phyloP scores from a whole-genome alignment of 2,113 vertebrate species.

The Mormyrus iriodes region DNA sequence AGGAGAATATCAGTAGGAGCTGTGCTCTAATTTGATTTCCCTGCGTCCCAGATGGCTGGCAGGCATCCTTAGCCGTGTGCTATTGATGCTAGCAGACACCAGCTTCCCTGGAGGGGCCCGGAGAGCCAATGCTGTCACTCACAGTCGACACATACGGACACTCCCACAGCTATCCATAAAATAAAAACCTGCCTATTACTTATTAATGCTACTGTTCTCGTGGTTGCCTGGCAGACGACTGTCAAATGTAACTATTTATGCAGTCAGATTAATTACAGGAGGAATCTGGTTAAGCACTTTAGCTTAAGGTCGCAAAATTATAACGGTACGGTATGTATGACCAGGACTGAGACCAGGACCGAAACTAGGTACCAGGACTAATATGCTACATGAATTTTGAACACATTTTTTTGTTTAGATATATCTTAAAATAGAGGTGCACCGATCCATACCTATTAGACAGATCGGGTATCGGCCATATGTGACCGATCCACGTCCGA shows the following conservation, averaged over 20 bases:
- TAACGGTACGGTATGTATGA: not conserved
- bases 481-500: too few relatives aligned
- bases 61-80: not conserved
- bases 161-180: not conserved
- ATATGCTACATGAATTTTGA: not conserved
- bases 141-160: not conserved
- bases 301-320: not conserved
- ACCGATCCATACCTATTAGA: too few relatives aligned
- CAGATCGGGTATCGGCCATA: too few relatives aligned
- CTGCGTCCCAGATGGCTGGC: not conserved
- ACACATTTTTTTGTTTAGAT: not conserved
- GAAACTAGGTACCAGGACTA: not conserved
- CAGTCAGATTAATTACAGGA: not conserved
- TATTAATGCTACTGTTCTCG: not conserved
- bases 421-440: not conserved
- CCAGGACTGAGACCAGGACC: not conserved
- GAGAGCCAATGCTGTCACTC: not conserved
- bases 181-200: not conserved
- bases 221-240: not conserved
- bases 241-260: not conserved
- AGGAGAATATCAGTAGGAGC: not conserved
- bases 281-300: not conserved
- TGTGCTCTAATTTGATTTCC: not conserved
- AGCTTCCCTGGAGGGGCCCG: not conserved
- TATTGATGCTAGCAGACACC: not conserved